phyloP scores from a whole-genome alignment of 2,113 vertebrate genomes.

The Pholis gunnellus region DNA sequence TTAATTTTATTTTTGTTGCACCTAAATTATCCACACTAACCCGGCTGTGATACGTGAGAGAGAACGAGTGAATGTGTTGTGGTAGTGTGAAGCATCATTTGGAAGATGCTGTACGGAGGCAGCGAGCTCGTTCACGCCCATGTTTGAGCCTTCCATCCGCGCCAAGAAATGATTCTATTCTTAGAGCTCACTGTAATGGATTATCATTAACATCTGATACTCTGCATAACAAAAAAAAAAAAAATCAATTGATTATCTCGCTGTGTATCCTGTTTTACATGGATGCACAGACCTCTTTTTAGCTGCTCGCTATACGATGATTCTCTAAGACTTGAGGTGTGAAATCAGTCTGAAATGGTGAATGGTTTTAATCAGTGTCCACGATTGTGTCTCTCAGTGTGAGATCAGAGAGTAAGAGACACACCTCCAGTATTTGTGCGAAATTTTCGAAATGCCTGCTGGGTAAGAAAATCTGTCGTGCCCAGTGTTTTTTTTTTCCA shows the following conservation, averaged over 20 bases:
- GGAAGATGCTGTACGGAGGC: conserved; percentile 17
- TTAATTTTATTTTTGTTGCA: not conserved
- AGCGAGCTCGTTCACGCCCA: conserved; percentile 74
- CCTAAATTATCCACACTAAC: conserved; percentile 12
- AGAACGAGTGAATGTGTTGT: conserved; percentile 50
- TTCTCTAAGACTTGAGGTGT: not conserved
- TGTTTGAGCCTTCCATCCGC: conserved; percentile 45
- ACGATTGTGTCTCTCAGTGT: conserved; percentile 27
- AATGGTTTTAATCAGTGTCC: conserved; percentile 20
- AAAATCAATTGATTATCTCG: not conserved
- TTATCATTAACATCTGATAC: conserved; percentile 29
- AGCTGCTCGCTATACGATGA: not conserved
- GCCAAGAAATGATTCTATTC: conserved; percentile 21
- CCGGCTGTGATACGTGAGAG: not conserved
- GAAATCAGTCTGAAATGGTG: conserved; percentile 4
- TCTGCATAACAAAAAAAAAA: not conserved
- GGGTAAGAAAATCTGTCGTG: conserved; percentile 74
- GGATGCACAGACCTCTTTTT: not conserved
- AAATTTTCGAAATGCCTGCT: conserved; percentile 80
- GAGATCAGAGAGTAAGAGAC: conserved; percentile 68
- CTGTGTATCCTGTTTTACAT: not conserved
- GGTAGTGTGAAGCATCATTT: conserved; percentile 57
- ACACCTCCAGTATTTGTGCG: conserved; percentile 78
- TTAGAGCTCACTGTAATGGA: conserved; percentile 16
- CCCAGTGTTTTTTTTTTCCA: conserved; percentile 13